phyloP scores from a whole-genome alignment of 2,888 invertebrate species.

The Scaptomyza polygonia region DNA sequence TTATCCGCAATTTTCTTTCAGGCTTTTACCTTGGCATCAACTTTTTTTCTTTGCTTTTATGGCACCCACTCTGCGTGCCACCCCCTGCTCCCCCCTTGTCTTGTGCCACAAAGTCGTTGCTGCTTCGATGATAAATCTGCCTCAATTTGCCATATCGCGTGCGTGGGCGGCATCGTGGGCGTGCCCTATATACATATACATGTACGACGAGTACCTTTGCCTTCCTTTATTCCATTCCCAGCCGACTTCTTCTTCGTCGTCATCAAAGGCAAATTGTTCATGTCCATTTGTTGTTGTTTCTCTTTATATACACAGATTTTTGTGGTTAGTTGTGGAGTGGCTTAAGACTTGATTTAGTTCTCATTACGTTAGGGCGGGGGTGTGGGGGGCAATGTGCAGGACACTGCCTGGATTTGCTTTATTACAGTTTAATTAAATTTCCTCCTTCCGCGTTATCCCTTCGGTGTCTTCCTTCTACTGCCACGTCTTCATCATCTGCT shows the following conservation, averaged over 20 bases:
- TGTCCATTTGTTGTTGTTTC: conserved; percentile 69
- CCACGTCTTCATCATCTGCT: conserved; percentile 24
- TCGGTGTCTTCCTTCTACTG: background rate
- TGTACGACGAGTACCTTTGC: no score
- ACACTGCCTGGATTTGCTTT: conserved; percentile 81
- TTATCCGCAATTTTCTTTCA: conserved; percentile 79
- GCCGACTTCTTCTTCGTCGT: conserved; percentile 30
- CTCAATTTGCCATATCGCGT: conserved; percentile 79
- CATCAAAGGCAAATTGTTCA: conserved; percentile 68
- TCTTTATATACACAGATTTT: conserved; percentile 25
- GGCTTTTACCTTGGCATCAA: conserved; percentile 77
- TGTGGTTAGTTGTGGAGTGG: conserved; percentile 75
- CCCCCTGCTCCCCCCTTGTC: background rate
- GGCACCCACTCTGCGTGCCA: conserved; percentile 73
- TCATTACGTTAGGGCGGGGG: conserved; percentile 67
- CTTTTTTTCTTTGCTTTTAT: conserved; percentile 78
- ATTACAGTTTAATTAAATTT: conserved; percentile 85
- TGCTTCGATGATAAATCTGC: conserved; percentile 81
- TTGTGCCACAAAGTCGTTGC: conserved; percentile 6
- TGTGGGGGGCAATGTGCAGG: background rate
- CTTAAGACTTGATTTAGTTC: conserved; percentile 83
- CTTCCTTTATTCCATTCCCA: background rate
- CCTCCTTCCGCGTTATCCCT: conserved; percentile 24
- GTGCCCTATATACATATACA: conserved; percentile 67
- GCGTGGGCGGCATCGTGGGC: conserved; percentile 37